phyloP scores from a whole-genome alignment of 2,797 vertebrate species.

The Momotus momota region DNA sequence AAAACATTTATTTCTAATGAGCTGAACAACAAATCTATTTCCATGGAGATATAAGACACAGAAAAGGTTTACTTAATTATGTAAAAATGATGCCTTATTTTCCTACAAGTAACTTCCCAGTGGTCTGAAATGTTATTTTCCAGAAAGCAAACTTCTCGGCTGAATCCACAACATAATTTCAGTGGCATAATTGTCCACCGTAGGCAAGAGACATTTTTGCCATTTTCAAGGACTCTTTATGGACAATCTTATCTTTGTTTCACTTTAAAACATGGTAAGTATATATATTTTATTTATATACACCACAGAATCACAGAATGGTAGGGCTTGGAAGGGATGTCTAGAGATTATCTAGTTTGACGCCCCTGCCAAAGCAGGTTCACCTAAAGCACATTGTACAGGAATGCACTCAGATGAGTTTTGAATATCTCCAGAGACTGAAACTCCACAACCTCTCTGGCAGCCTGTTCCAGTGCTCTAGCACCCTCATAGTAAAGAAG shows the following conservation, averaged over 20 bases:
- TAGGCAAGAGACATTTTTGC: not conserved
- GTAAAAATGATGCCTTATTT: conserved; percentile 13
- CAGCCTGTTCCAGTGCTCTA: not conserved
- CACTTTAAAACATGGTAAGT: not conserved
- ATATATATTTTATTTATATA: not conserved
- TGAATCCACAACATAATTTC: not conserved
- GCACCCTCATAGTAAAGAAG: too few species aligned
- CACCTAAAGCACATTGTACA: not conserved
- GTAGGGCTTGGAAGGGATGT: not conserved
- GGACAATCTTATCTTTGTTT: not conserved
- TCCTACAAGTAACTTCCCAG: not conserved
- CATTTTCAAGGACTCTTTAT: not conserved
- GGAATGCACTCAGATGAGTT: not conserved
- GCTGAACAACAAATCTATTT: conserved; percentile 20
- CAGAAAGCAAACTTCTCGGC: not conserved
- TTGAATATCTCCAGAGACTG: not conserved
- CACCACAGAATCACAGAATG: not conserved
- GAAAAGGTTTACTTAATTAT: conserved; percentile 6
- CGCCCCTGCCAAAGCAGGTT: not conserved
- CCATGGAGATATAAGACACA: not conserved
- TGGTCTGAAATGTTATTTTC: not conserved
- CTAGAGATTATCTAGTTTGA: not conserved
- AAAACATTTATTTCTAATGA: conserved; percentile 21
- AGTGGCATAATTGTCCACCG: not conserved
- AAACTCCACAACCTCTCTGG: not conserved